These are phyloP conservation scores for Leptobrachium leishanense DNA, from an alignment of 2,113 vertebrate species.

Conservation along the genomic window DNA sequence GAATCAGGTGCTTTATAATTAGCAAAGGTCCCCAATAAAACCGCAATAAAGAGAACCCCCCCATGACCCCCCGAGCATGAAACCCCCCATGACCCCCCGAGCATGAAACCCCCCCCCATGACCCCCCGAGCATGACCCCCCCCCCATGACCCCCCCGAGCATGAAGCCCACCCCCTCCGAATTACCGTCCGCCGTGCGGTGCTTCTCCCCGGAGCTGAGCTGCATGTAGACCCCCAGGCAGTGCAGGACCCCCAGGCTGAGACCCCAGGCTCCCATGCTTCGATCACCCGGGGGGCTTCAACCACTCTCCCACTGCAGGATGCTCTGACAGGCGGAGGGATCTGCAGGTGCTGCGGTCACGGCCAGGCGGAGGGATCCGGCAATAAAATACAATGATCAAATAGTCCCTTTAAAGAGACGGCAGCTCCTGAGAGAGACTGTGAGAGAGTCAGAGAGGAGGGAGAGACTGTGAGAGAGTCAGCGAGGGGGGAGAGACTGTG, in stretches of 20 bases:
- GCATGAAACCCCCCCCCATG: not conserved
- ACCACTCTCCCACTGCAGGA: slow-evolving; percentile 36
- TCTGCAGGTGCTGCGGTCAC: slow-evolving; percentile 1
- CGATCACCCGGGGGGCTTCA: slow-evolving; percentile 54
- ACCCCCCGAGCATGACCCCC: not conserved
- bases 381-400: not conserved
- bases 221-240: slow-evolving; percentile 86
- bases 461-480: not conserved
- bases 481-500: too few relatives aligned
- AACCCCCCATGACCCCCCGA: too few relatives aligned
- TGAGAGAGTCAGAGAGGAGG: too few relatives aligned
- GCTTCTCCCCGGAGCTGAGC: slow-evolving; percentile 75
- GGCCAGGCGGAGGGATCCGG: slow-evolving; percentile 29
- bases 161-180: not conserved
- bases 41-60: not conserved
- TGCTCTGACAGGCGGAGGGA: slow-evolving; percentile 34
- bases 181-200: slow-evolving; percentile 52
- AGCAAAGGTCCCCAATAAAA: not conserved
- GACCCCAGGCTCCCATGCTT: slow-evolving; percentile 76
- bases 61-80: slow-evolving; percentile 9
- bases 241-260: slow-evolving; percentile 78
- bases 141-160: slow-evolving; percentile 5
- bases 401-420: slow-evolving; percentile 13
- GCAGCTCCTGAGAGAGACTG: too few relatives aligned
- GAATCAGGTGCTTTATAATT: not conserved